Percentiles rank a stretch among this genome's conserved stretches.
Conservation (phyloP, 2,797 vertebrate genomes). For the Chaenodraco wilsoni region DNA sequence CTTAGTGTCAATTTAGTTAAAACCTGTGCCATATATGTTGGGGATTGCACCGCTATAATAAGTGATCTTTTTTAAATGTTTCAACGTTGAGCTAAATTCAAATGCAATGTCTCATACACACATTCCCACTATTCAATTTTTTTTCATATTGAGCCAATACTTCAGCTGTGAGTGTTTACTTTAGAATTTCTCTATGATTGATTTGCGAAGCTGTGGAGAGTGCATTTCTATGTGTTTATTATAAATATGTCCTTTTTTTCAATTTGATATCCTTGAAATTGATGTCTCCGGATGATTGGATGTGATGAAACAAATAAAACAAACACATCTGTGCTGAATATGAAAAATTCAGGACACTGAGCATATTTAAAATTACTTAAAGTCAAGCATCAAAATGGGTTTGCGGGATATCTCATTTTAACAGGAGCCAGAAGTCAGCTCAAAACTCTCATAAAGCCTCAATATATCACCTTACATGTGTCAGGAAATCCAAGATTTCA, state of each 20-base stretch:
- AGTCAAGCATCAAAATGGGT: slow-evolving; percentile 74
- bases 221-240: slow-evolving; percentile 59
- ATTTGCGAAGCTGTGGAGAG: slow-evolving; percentile 54
- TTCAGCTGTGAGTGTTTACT: slow-evolving; percentile 55
- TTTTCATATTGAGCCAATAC: slow-evolving; percentile 56
- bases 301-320: slow-evolving; percentile 78
- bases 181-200: slow-evolving; percentile 48
- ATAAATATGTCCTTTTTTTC: slow-evolving; percentile 50
- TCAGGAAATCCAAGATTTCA: slow-evolving; percentile 82
- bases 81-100: slow-evolving; percentile 51
- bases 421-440: slow-evolving; percentile 77
- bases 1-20: slow-evolving; percentile 32
- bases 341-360: slow-evolving; percentile 66
- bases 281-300: slow-evolving; percentile 69
- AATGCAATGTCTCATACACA: slow-evolving; percentile 46
- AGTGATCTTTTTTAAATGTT: slow-evolving; percentile 18
- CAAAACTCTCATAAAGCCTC: slow-evolving; percentile 79
- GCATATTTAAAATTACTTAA: slow-evolving; percentile 83
- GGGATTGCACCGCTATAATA: slow-evolving; percentile 35
- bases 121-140: slow-evolving; percentile 52
- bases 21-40: slow-evolving; percentile 22
- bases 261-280: slow-evolving; percentile 68
- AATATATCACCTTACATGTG: slow-evolving; percentile 80
- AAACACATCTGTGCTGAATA: slow-evolving; percentile 75
- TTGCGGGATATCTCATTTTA: slow-evolving; percentile 81